A percentile compares a stretch with the other conserved stretches of the same genome.
Conservation (phyloP, 2,797 vertebrate genomes). For the Anabas testudineus region DNA sequence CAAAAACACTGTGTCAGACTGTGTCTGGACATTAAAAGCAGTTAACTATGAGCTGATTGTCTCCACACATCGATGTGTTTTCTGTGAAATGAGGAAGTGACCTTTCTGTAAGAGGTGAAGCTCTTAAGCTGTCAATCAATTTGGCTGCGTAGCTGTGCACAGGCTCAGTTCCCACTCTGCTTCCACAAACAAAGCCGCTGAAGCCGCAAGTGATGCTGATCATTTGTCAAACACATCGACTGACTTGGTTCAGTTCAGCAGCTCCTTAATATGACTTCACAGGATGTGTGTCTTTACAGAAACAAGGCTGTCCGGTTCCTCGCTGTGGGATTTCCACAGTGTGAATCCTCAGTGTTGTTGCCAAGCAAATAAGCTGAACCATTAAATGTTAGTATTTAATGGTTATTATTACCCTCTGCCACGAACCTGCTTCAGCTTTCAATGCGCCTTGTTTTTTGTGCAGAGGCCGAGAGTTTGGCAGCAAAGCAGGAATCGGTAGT, state of each 20-base stretch:
- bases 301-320: too few relatives aligned
- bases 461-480: conserved; percentile 27
- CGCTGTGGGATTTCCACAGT: conserved; percentile 15
- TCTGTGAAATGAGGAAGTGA: conserved; percentile 46
- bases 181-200: too few relatives aligned
- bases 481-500: conserved; percentile 21
- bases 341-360: conserved; percentile 7
- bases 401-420: conserved; percentile 11
- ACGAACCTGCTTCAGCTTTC: conserved; percentile 14
- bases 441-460: conserved; percentile 28
- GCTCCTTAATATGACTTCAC: too few relatives aligned
- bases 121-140: not conserved
- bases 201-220: not conserved
- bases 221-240: too few relatives aligned
- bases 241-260: too few relatives aligned
- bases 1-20: not conserved
- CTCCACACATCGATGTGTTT: not conserved
- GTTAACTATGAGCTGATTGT: not conserved
- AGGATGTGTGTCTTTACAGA: too few relatives aligned
- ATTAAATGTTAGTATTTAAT: conserved; percentile 16
- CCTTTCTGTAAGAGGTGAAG: conserved; percentile 38
- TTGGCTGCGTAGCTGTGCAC: not conserved
- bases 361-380: conserved; percentile 27
- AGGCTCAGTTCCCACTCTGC: not conserved
- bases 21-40: not conserved